phyloP scores from a whole-genome alignment of 2,888 invertebrate species.

The Hololepta plana region DNA sequence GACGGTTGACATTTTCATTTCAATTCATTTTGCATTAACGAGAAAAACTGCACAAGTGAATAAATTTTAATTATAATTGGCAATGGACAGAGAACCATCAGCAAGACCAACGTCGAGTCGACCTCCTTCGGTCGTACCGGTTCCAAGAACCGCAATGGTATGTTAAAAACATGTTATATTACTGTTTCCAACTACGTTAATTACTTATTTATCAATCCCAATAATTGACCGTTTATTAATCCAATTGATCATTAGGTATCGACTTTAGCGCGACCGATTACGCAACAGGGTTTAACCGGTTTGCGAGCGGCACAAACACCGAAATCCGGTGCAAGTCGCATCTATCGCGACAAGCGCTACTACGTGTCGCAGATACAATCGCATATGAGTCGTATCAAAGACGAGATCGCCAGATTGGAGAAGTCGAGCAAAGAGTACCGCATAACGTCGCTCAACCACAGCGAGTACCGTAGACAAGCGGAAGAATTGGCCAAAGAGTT shows the following conservation, averaged over 20 bases:
- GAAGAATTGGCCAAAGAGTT: conserved; percentile 11
- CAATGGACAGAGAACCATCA: conserved; percentile 12
- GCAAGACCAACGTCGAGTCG: conserved; percentile 10
- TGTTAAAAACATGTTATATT: conserved; percentile 3
- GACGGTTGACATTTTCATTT: too few relatives aligned
- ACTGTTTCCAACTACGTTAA: background rate
- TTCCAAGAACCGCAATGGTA: conserved; percentile 12
- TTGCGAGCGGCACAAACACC: conserved; percentile 10
- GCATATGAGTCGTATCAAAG: conserved; percentile 12
- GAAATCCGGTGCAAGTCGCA: conserved; percentile 12
- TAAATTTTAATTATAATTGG: too few relatives aligned
- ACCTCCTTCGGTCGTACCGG: conserved; percentile 12
- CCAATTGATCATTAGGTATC: conserved; percentile 5
- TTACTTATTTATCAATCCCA: background rate
- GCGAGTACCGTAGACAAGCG: conserved; percentile 11
- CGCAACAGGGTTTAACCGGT: conserved; percentile 14
- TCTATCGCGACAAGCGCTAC: conserved; percentile 14
- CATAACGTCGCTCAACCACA: conserved; percentile 11
- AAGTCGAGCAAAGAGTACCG: conserved; percentile 11
- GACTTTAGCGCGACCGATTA: conserved; percentile 14
- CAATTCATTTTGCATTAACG: too few relatives aligned
- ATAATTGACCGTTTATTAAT: background rate
- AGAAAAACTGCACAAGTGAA: too few relatives aligned
- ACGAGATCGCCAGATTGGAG: conserved; percentile 11
- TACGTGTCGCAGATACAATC: conserved; percentile 12